Evolutionary conservation across 2,113 vertebrate genomes (phyloP).

Genomic region (Antennarius striatus): DNA sequence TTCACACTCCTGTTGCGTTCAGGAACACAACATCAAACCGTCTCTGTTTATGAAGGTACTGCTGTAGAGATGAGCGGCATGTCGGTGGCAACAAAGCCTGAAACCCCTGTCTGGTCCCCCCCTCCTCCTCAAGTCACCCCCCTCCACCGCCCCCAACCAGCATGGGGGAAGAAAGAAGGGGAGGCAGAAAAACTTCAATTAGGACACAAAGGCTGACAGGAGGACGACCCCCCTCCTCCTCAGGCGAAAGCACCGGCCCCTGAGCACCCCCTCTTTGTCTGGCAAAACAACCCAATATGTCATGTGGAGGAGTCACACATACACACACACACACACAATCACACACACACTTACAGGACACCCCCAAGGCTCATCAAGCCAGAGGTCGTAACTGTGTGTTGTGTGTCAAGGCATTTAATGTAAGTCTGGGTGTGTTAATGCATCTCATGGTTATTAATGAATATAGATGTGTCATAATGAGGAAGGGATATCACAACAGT

Average conservation of each 20-base stretch:
- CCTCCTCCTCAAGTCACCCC: slow-evolving; percentile 27
- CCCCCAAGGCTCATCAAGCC: slow-evolving; percentile 33
- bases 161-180: slow-evolving; percentile 50
- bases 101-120: slow-evolving; percentile 37
- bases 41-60: slow-evolving; percentile 29
- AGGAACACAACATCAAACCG: background rate
- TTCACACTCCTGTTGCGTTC: slow-evolving; percentile 18
- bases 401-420: slow-evolving; percentile 44
- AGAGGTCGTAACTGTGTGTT: slow-evolving; percentile 31
- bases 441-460: slow-evolving; percentile 43
- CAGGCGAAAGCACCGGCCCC: slow-evolving; percentile 41
- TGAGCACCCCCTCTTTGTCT: slow-evolving; percentile 70
- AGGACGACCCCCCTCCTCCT: slow-evolving; percentile 46
- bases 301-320: slow-evolving; percentile 60
- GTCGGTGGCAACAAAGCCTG: slow-evolving; percentile 62
- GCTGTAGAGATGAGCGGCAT: slow-evolving; percentile 42
- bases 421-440: slow-evolving; percentile 33
- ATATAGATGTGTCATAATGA: slow-evolving; percentile 42
- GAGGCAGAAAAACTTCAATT: slow-evolving; percentile 79
- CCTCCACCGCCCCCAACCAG: slow-evolving; percentile 30
- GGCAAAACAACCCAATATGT: slow-evolving; percentile 43
- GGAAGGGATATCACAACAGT: slow-evolving; percentile 1
- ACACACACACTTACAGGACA: slow-evolving; percentile 25
- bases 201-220: slow-evolving; percentile 79
- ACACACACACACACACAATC: slow-evolving; percentile 14